Conservation (phyloP, 2,888 invertebrate genomes). For the Spodoptera littoralis region DNA sequence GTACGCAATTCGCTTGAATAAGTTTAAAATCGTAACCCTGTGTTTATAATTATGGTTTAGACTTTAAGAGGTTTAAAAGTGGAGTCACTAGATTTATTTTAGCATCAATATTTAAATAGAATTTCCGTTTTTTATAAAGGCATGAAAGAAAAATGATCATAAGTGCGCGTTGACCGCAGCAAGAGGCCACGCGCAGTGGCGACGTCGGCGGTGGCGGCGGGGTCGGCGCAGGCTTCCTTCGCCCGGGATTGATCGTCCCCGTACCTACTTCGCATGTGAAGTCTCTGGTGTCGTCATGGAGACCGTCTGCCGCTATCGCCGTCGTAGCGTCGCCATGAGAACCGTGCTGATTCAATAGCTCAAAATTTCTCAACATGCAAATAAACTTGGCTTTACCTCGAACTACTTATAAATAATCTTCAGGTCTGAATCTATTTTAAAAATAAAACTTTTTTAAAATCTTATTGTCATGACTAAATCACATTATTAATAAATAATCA, state of each 20-base stretch:
- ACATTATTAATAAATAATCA: no score
- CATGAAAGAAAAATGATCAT: slow-evolving; percentile 51
- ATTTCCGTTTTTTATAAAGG: not conserved
- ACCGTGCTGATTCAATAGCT: slow-evolving; percentile 34
- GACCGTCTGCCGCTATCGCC: slow-evolving; percentile 80
- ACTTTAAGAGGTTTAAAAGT: no score
- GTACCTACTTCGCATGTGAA: slow-evolving; percentile 66
- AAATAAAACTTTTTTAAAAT: no score
- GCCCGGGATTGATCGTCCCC: slow-evolving; percentile 82
- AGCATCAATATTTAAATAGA: no score
- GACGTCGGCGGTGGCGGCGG: slow-evolving; percentile 50
- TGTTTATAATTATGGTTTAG: no score
- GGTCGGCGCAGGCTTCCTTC: slow-evolving; percentile 72
- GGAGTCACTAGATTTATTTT: no score
- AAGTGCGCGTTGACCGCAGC: slow-evolving; percentile 61
- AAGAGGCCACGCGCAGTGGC: slow-evolving; percentile 42
- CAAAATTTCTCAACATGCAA: slow-evolving; percentile 13
- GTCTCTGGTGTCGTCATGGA: slow-evolving; percentile 81
- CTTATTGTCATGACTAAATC: no score
- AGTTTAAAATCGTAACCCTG: no score
- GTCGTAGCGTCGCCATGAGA: slow-evolving; percentile 65
- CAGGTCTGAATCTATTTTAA: no score
- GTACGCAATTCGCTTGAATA: no score
- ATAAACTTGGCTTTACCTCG: not conserved
- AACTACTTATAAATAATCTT: no score